A percentile compares a stretch with the other conserved stretches of the same genome.
These are phyloP conservation scores for Brachypteracias leptosomus DNA, from an alignment of 2,113 vertebrate genomes.

Conservation along the genomic window DNA sequence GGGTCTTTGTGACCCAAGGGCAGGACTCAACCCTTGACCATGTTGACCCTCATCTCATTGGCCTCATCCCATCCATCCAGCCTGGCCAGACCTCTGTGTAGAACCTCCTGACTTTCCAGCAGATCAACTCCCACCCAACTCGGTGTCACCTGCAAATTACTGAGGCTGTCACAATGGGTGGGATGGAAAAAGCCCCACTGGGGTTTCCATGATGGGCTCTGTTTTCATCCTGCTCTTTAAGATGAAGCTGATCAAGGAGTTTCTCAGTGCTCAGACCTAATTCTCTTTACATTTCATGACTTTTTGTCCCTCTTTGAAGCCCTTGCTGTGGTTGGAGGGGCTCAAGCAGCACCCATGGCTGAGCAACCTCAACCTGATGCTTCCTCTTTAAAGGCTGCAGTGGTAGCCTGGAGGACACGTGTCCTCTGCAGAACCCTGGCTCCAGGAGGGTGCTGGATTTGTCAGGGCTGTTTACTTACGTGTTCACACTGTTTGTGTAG, in stretches of 20 bases:
- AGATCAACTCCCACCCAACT: too few relatives aligned
- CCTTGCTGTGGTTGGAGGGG: neutral
- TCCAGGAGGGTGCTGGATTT: neutral
- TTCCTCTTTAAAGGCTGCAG: neutral
- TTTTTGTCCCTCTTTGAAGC: neutral
- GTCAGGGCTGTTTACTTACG: slow-evolving; percentile 66
- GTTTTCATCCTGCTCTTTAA: neutral
- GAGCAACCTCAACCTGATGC: neutral
- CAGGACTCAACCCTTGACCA: too few relatives aligned
- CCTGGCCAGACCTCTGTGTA: too few relatives aligned
- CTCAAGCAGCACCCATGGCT: too few relatives aligned
- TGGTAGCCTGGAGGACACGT: neutral
- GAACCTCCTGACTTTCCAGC: too few relatives aligned
- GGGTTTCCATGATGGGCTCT: neutral
- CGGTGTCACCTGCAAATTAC: too few relatives aligned
- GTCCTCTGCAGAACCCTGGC: neutral
- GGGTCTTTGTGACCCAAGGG: too few relatives aligned
- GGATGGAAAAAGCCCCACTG: rapidly evolving
- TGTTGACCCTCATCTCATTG: too few relatives aligned
- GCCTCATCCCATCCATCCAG: too few relatives aligned
- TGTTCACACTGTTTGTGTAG: slow-evolving; percentile 66
- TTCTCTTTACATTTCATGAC: neutral
- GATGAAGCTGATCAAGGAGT: neutral
- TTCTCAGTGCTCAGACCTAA: neutral
- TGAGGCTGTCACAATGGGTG: neutral